Percentiles rank a stretch among this genome's conserved stretches.
Conservation (phyloP, 2,113 vertebrate genomes). For the Chlorodrepanis virens region DNA sequence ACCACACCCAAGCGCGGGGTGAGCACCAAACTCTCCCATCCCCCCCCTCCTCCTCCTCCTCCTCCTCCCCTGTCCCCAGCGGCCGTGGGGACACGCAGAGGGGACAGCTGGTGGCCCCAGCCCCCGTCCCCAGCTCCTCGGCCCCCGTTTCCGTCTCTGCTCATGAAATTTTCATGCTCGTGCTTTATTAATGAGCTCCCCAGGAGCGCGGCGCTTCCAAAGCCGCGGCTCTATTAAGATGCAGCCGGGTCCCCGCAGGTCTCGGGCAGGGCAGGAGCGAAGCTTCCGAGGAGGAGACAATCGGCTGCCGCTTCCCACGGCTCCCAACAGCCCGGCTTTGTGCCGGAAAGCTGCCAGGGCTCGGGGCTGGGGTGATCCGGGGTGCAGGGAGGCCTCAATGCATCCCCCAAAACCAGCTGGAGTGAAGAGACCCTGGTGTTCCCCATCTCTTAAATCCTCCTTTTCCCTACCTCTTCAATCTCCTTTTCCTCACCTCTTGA, state of each 20-base stretch:
- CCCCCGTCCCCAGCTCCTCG: not conserved
- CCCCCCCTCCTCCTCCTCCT: not conserved
- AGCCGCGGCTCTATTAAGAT: not conserved
- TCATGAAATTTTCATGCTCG: conserved; percentile 40
- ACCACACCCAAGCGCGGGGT: too few species aligned
- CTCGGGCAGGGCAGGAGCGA: not conserved
- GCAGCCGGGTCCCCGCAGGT: conserved; percentile 9
- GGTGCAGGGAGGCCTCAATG: fast-evolving
- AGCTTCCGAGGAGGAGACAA: not conserved
- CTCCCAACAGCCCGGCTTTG: not conserved
- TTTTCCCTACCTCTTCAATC: not conserved
- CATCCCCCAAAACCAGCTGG: not conserved
- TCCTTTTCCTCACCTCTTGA: too few species aligned
- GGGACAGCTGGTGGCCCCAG: not conserved
- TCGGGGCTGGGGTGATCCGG: fast-evolving
- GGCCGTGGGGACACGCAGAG: not conserved
- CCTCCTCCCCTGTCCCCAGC: not conserved
- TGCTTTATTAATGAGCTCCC: conserved; percentile 56
- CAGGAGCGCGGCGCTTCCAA: not conserved
- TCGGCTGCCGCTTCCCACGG: not conserved
- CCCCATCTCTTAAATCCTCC: not conserved
- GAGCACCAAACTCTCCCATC: not conserved
- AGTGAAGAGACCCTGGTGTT: fast-evolving
- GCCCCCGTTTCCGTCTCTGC: not conserved
- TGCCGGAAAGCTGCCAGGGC: not conserved